Percentiles rank a stretch among this genome's conserved stretches.
Conservation (phyloP, 2,888 invertebrate genomes). For the Zele albiditarsus region DNA sequence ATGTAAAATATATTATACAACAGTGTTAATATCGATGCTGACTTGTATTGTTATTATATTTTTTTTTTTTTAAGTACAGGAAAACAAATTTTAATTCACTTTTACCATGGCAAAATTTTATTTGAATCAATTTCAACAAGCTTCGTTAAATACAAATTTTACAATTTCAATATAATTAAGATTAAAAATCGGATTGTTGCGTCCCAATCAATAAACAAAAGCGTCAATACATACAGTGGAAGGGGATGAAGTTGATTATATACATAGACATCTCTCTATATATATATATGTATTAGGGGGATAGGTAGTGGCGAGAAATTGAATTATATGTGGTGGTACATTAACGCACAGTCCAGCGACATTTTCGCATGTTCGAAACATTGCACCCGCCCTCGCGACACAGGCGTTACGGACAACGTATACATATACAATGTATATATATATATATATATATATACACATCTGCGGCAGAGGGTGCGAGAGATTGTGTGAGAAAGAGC, state of each 20-base stretch:
- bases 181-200: too few relatives aligned
- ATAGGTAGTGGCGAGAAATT: constrained; percentile 52
- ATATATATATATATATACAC: too few relatives aligned
- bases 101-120: too few relatives aligned
- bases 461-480: too few relatives aligned
- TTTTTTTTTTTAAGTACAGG: too few relatives aligned
- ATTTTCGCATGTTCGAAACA: constrained; percentile 56
- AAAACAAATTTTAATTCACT: too few relatives aligned
- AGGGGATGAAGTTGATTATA: constrained; percentile 17
- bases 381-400: constrained; percentile 25
- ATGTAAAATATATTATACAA: neutral
- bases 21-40: neutral
- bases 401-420: neutral
- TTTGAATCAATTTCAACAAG: too few relatives aligned
- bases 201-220: too few relatives aligned
- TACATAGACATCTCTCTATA: neutral
- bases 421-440: neutral
- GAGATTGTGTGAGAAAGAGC: too few relatives aligned
- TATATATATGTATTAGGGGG: constrained; percentile 27
- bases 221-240: neutral
- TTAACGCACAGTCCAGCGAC: constrained; percentile 52
- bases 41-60: too few relatives aligned
- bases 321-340: constrained; percentile 53
- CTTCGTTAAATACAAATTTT: too few relatives aligned
- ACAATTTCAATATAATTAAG: too few relatives aligned